Conservation (phyloP, 2,797 vertebrate species). For the Anabas testudineus region DNA sequence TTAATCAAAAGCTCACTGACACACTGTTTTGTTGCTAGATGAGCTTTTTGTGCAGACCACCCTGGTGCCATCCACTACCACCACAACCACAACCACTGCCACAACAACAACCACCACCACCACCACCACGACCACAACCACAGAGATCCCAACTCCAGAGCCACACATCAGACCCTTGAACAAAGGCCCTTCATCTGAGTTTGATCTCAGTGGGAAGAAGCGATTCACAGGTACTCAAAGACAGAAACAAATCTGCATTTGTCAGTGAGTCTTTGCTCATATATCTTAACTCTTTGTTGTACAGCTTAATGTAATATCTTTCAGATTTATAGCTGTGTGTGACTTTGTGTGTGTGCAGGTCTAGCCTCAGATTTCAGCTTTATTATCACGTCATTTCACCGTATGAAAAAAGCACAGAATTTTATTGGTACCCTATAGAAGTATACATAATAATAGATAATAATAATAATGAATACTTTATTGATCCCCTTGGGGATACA, state of each 20-base stretch:
- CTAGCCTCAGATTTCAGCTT: background rate
- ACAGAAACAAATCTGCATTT: background rate
- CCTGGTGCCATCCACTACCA: conserved; percentile 63
- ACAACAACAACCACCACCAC: conserved; percentile 76
- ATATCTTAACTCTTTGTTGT: background rate
- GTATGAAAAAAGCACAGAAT: too few relatives aligned
- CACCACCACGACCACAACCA: conserved; percentile 64
- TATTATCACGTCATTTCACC: too few relatives aligned
- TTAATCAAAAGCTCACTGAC: conserved; percentile 48
- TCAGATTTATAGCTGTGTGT: background rate
- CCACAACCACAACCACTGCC: conserved; percentile 31
- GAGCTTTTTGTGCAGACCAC: conserved; percentile 87
- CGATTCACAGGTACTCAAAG: conserved; percentile 90
- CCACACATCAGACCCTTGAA: conserved; percentile 68
- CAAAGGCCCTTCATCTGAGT: conserved; percentile 87
- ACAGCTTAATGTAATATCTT: background rate
- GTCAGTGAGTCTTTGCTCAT: background rate
- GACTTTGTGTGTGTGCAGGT: background rate
- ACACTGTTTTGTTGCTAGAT: conserved; percentile 76
- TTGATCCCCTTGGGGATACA: too few relatives aligned
- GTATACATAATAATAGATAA: too few relatives aligned
- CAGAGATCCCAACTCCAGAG: conserved; percentile 33
- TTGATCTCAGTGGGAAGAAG: conserved; percentile 92
- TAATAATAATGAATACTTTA: too few relatives aligned
- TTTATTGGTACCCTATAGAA: too few relatives aligned